Conservation (phyloP, 2,888 invertebrate species). For the Plusia festucae region DNA sequence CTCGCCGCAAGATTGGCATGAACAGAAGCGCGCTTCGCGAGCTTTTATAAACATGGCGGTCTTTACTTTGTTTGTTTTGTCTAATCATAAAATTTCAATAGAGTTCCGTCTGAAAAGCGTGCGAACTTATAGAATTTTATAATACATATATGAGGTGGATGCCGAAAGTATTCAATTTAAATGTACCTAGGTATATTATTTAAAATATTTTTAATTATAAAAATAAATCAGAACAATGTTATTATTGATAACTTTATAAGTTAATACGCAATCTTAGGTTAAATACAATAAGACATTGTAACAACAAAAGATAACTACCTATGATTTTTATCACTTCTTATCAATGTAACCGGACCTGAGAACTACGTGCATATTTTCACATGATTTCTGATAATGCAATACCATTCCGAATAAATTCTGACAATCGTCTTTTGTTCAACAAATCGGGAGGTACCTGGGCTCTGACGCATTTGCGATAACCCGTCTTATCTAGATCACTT, state of each 20-base stretch:
- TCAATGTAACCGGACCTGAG: slow-evolving; percentile 24
- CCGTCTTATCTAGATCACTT: slow-evolving; percentile 71
- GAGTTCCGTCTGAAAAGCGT: slow-evolving; percentile 73
- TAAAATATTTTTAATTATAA: neutral
- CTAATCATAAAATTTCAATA: slow-evolving; percentile 86
- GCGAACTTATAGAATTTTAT: slow-evolving; percentile 58
- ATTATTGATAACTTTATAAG: neutral
- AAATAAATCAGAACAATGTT: slow-evolving; percentile 10
- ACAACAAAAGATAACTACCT: slow-evolving; percentile 6
- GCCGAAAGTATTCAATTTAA: neutral
- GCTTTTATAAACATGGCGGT: slow-evolving; percentile 89
- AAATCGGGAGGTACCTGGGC: slow-evolving; percentile 67
- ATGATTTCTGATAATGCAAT: slow-evolving; percentile 45
- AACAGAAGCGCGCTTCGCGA: slow-evolving; percentile 88
- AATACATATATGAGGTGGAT: slow-evolving; percentile 20
- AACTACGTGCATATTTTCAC: slow-evolving; percentile 48
- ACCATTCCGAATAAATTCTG: slow-evolving; percentile 43
- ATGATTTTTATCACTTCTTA: slow-evolving; percentile 39
- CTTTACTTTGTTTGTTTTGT: slow-evolving; percentile 87
- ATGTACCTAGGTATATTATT: neutral
- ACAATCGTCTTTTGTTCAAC: slow-evolving; percentile 64
- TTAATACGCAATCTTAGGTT: slow-evolving; percentile 14
- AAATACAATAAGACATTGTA: slow-evolving; percentile 17
- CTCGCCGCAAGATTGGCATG: slow-evolving; percentile 88
- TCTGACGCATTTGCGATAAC: slow-evolving; percentile 73